Conservation (phyloP, 2,797 vertebrate genomes). For the Cyclura pinguis region DNA sequence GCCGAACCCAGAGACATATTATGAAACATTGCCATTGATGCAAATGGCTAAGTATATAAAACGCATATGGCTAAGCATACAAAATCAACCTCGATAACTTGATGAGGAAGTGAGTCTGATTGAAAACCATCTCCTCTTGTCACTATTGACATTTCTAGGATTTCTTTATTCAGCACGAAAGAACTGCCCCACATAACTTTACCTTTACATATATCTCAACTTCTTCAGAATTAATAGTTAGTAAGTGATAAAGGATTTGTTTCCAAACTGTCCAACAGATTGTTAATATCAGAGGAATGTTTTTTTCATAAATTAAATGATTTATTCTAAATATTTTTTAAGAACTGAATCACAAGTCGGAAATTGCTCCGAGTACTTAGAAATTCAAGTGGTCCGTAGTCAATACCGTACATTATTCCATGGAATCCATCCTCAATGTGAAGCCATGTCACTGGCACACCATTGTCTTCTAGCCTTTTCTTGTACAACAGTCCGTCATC, state of each 20-base stretch:
- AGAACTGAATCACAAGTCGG: constrained; percentile 49
- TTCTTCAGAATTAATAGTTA: too few relatives aligned
- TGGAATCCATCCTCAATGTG: constrained; percentile 86
- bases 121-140: too few relatives aligned
- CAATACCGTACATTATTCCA: constrained; percentile 79
- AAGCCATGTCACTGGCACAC: constrained; percentile 83
- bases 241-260: neutral
- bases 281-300: neutral
- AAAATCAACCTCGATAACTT: too few relatives aligned
- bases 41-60: too few relatives aligned
- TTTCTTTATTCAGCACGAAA: too few relatives aligned
- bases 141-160: too few relatives aligned
- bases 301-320: too few relatives aligned
- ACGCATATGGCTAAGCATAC: too few relatives aligned
- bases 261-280: neutral
- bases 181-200: too few relatives aligned
- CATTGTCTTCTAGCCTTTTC: constrained; percentile 85
- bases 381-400: constrained; percentile 71
- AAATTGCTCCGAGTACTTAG: constrained; percentile 36
- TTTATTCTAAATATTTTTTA: constrained; percentile 56
- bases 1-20: too few relatives aligned
- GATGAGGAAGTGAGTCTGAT: too few relatives aligned
- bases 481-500: constrained; percentile 88
- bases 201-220: neutral
- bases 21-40: too few relatives aligned